Evolutionary conservation across 2,113 vertebrate genomes (phyloP), one percentile per base, ranked within the genome.

Genomic region (Alouatta palliata): DNA sequence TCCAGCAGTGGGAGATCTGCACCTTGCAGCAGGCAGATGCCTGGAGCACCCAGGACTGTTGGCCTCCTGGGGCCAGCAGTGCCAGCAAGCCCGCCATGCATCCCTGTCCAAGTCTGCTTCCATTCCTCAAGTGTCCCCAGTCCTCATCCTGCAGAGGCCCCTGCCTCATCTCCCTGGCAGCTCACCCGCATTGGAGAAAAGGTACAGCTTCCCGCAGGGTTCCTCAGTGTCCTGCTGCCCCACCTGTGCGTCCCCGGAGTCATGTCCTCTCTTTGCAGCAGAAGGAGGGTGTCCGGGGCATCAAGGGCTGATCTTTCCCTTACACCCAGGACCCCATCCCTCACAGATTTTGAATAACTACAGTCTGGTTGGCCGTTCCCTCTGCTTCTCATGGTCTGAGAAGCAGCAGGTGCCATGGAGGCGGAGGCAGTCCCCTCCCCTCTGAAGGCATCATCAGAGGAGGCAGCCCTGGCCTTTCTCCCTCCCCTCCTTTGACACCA

Each of bases 131-230:
- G 58, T 13, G 17, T 66, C 19, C 58, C 35, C 30, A 47, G n/a
- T 8, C 52, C 47, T 12, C 8, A n/a, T 5, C 35, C 52, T 21
- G 66, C 32, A 58, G 2, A 1, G 0, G 35, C 8, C 12, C 45
- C 27, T 32, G 35, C 11, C 35, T 40, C 23, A 16, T 1, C 14
- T 84, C 9, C 40, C 68, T n/a, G 2, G 5, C 16, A 30, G n/a
- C 13, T 32, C 6, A 11, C 6, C 45, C 0, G 0, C 8, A 11
- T 3, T 2, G 6, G 52, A 1, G 45, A n/a, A 27, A 25, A 54
- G 73, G 47, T 43, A 0, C 8, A 13, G 40, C 27, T 45, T 16
- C 16, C 6, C 5, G 3, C 37, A 68, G 21, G 66, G 32, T 23
- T 32, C 68, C 58, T 0, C 19, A 35, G 66, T 17, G 32, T 68